Evolutionary conservation across 2,888 invertebrate species (phyloP), one percentile per base, ranked within the genome.

Genomic region (Drosophila anceps): DNA sequence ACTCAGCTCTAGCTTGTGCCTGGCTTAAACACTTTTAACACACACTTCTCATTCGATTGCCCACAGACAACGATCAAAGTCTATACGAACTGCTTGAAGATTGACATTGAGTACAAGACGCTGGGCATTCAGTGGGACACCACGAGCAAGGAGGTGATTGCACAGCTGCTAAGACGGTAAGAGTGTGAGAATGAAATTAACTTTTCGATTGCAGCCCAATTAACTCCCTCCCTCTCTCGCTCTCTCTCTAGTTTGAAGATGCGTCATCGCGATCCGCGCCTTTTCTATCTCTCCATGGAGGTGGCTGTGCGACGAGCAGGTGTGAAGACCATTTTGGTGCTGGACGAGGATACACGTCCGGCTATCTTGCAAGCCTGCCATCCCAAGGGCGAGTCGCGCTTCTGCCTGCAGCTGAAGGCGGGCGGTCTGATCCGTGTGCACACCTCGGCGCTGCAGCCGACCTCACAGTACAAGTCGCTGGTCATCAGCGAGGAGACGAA

Each of bases 51-150:
- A 0, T 31, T 8, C 18, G 9, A 4, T 10, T 0, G 76, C 7
- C 0, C 4, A 1, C 35, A 98, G 98, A 97, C 97, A 43, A 97
- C 97, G 48, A 96, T 98, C 77, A 98, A 98, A 94, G 97, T 98
- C 53, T 98, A 96, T 93, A 98, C 98, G 27, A 96, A 96, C 87
- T 96, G 98, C 90, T 94, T 98, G 67, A 95, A 98, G 66, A 96
- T 98, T 31, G 98, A 98, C 93, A 98, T 98, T 92, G 98, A 98
- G 93, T 98, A 98, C 95, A 98, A 98, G 93, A 98, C 98, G 0
- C 94, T 98, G 69, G 96, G 97, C 79, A 97, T 98, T 83, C 96
- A 97, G 58, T 97, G 96, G 94, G 96, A 97, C 89, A 98, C 98
- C 15, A 96, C 97, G 1, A 97, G 97, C 88, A 95, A 96, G 87